Conservation (phyloP, 2,888 invertebrate genomes). For the Morpho helenor region DNA sequence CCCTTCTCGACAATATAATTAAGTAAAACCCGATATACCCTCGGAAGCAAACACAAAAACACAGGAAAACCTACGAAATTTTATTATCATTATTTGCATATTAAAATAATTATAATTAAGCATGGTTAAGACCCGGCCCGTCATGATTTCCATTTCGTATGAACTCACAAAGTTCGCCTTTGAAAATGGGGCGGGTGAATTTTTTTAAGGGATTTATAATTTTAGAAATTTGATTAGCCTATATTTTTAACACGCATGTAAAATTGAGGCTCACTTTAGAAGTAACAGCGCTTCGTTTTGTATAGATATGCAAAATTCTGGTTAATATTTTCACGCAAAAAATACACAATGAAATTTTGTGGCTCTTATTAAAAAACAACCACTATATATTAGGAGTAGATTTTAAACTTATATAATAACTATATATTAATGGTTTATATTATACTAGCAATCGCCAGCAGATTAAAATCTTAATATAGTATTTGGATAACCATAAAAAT, state of each 20-base stretch:
- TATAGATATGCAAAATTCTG: too few relatives aligned
- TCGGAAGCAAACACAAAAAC: conserved; percentile 66
- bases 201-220: conserved; percentile 36
- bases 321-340: too few relatives aligned
- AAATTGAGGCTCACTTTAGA: too few relatives aligned
- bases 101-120: conserved; percentile 74
- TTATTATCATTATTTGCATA: conserved; percentile 79
- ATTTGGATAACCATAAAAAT: too few relatives aligned
- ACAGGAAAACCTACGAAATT: conserved; percentile 61
- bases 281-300: too few relatives aligned
- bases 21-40: conserved; percentile 69
- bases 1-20: conserved; percentile 32
- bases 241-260: conserved; percentile 5
- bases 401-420: too few relatives aligned
- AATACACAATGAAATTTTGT: too few relatives aligned
- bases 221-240: conserved; percentile 18
- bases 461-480: too few relatives aligned
- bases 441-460: too few relatives aligned
- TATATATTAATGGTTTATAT: too few relatives aligned
- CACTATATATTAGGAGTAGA: too few relatives aligned
- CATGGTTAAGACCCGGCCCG: conserved; percentile 41
- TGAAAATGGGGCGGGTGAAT: conserved; percentile 28
- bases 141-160: conserved; percentile 29
- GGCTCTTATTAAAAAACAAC: too few relatives aligned
- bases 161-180: conserved; percentile 26